Percentiles rank a stretch among this genome's conserved stretches.
phyloP scores from a whole-genome alignment of 2,888 invertebrate species.

The Erannis defoliaria region DNA sequence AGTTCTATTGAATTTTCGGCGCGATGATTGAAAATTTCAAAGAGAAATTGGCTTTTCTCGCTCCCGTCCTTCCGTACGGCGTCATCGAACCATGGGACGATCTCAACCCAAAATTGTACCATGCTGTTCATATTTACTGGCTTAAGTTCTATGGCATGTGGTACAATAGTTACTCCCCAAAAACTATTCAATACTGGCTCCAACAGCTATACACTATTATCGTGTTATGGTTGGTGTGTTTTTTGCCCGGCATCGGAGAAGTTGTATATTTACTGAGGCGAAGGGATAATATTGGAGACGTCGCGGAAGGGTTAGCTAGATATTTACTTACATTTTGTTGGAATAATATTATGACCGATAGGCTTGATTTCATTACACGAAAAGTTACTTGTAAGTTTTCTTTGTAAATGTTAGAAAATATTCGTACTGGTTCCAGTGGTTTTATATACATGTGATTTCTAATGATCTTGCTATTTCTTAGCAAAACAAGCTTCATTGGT shows the following conservation, averaged over 20 bases:
- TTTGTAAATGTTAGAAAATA: conserved; percentile 30
- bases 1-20: conserved; percentile 46
- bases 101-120: conserved; percentile 75
- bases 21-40: conserved; percentile 58
- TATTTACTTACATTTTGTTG: conserved; percentile 51
- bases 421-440: neutral
- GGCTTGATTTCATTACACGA: conserved; percentile 51
- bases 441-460: neutral
- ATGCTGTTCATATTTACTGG: conserved; percentile 81
- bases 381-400: conserved; percentile 37
- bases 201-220: conserved; percentile 67
- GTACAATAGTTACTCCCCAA: conserved; percentile 71
- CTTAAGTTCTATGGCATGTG: conserved; percentile 83
- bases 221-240: conserved; percentile 79
- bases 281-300: conserved; percentile 87
- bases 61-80: conserved; percentile 71
- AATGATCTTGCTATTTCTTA: neutral
- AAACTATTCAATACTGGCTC: conserved; percentile 68
- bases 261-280: conserved; percentile 90
- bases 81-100: conserved; percentile 75
- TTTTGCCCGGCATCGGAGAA: conserved; percentile 86
- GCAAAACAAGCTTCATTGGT: neutral
- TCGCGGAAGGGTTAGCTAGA: conserved; percentile 79
- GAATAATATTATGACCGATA: conserved; percentile 49
- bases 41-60: conserved; percentile 58